Conservation (phyloP, 2,888 invertebrate species). For the Malacosoma neustria region DNA sequence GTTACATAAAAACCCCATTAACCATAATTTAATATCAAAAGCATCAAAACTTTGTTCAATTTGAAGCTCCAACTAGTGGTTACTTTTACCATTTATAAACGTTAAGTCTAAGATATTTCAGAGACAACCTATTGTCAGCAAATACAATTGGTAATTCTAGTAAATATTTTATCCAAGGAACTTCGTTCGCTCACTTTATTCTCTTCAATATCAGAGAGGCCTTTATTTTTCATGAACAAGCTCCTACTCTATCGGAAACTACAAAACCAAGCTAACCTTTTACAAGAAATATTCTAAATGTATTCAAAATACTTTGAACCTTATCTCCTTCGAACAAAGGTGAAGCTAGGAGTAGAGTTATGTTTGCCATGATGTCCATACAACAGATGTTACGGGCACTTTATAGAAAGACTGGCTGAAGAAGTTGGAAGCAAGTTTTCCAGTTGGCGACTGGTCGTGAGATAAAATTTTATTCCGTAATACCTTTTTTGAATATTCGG, state of each 20-base stretch:
- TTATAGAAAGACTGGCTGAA: conserved; percentile 34
- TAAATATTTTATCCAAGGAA: not conserved
- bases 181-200: not conserved
- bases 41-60: no score
- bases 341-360: conserved; percentile 3
- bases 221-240: conserved; percentile 53
- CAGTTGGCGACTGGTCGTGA: conserved; percentile 42
- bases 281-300: conserved; percentile 7
- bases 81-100: no score
- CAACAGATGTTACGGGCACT: conserved; percentile 63
- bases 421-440: conserved; percentile 38
- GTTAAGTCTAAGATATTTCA: no score
- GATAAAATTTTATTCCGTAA: conserved; percentile 62
- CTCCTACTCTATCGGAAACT: conserved; percentile 42
- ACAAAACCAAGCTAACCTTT: conserved; percentile 45
- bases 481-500: conserved; percentile 47
- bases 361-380: conserved; percentile 42
- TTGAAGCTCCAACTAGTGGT: no score
- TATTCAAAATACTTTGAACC: not conserved
- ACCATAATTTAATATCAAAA: no score
- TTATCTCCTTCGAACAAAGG: not conserved
- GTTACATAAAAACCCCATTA: no score
- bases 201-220: conserved; percentile 3
- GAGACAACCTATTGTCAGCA: no score
- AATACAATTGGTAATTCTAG: not conserved